These are phyloP conservation scores for Paracentrotus lividus DNA, from an alignment of 53 echinoderm and acorn worm genomes.

Conservation along the genomic window DNA sequence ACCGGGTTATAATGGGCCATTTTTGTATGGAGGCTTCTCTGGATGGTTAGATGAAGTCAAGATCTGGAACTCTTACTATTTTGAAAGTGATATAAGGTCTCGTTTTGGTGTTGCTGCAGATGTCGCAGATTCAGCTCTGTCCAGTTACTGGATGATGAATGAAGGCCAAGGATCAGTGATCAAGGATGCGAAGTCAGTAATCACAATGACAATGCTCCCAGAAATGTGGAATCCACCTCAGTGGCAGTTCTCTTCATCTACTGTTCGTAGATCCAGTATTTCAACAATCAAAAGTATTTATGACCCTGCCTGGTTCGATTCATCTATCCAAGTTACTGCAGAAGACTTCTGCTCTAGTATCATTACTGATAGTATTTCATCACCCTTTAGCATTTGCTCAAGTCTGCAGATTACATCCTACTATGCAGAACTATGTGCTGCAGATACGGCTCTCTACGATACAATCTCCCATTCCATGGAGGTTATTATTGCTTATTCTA, in stretches of 20 bases:
- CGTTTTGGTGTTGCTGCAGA: conserved; percentile 69
- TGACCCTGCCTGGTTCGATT: conserved; percentile 37
- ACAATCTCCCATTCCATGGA: conserved; percentile 74
- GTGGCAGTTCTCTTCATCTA: conserved; percentile 84
- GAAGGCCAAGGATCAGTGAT: conserved; percentile 83
- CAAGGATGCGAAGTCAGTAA: conserved; percentile 75
- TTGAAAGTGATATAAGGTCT: conserved; percentile 68
- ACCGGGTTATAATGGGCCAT: conserved; percentile 67
- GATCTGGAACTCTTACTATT: conserved; percentile 82
- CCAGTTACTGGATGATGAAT: conserved; percentile 85
- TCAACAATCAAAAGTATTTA: conserved; percentile 65
- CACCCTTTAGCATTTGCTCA: conserved; percentile 36
- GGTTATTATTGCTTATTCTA: conserved; percentile 79
- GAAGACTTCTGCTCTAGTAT: conserved; percentile 68
- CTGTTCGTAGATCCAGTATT: conserved; percentile 6
- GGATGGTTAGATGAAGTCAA: conserved; percentile 89
- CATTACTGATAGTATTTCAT: conserved; percentile 26
- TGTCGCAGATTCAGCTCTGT: conserved; percentile 59
- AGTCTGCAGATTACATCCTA: conserved; percentile 67
- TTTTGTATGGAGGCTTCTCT: conserved; percentile 77
- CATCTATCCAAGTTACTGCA: conserved; percentile 35
- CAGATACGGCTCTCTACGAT: conserved; percentile 72
- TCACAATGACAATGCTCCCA: conserved; percentile 71
- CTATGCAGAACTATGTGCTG: conserved; percentile 79
- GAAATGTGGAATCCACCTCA: conserved; percentile 82